These are phyloP conservation scores for Solenopsis fugax DNA, from an alignment of 1,140 invertebrate species.

Conservation along the genomic window DNA sequence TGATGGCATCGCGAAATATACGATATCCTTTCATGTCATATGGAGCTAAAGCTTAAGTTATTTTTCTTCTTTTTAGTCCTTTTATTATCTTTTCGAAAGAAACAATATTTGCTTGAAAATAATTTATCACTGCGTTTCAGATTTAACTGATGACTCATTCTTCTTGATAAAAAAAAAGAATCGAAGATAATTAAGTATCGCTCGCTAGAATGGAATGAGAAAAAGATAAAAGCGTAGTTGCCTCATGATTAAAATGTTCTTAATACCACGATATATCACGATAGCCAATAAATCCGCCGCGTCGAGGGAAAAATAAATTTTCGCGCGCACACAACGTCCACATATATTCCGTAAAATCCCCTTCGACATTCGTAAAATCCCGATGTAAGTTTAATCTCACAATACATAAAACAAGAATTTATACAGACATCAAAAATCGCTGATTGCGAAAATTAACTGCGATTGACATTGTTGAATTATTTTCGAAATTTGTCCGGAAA, in stretches of 20 bases:
- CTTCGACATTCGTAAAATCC: conserved; percentile 29
- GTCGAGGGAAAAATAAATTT: conserved; percentile 50
- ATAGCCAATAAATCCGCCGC: conserved; percentile 45
- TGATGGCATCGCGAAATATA: conserved; percentile 8
- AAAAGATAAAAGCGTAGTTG: conserved; percentile 25
- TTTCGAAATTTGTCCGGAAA: background rate
- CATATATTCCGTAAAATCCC: conserved; percentile 43
- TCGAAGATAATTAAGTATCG: conserved; percentile 14
- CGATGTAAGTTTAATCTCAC: conserved; percentile 45
- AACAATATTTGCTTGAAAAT: background rate
- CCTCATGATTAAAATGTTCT: conserved; percentile 53
- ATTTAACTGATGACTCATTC: conserved; percentile 13
- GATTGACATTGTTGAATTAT: conserved; percentile 15
- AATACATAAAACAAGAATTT: conserved; percentile 13
- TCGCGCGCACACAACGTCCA: conserved; percentile 4
- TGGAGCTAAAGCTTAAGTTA: background rate
- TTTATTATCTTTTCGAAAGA: background rate
- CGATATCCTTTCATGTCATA: background rate
- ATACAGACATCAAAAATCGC: background rate
- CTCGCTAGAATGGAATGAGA: background rate
- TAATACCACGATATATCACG: conserved; percentile 32
- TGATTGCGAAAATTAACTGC: background rate
- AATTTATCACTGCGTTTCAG: conserved; percentile 10
- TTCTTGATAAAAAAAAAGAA: conserved; percentile 18
- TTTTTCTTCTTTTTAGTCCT: background rate